Conservation (phyloP, 2,888 invertebrate species). For the Nebria salina region DNA sequence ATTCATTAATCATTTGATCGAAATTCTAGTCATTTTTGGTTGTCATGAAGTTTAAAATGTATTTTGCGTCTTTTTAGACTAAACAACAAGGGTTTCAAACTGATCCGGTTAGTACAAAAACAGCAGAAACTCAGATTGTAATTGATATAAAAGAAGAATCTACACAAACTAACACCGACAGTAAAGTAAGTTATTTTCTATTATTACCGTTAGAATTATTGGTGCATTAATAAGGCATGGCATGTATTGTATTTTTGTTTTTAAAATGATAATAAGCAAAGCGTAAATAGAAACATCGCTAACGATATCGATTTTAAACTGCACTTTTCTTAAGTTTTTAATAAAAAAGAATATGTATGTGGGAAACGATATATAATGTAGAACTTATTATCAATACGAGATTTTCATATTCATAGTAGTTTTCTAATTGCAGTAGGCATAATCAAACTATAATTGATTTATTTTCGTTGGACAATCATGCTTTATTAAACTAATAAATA, state of each 20-base stretch:
- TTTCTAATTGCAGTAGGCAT: too few species aligned
- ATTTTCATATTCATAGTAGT: too few species aligned
- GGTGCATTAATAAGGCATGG: too few species aligned
- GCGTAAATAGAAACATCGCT: too few species aligned
- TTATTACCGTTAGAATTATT: not conserved
- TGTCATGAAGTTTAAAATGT: not conserved
- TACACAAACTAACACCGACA: not conserved
- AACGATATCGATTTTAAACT: too few species aligned
- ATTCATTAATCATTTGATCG: not conserved
- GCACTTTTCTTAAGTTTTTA: too few species aligned
- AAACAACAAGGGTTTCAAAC: not conserved
- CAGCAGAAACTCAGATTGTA: not conserved
- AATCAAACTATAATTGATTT: too few species aligned
- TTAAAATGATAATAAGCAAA: not conserved
- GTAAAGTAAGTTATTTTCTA: not conserved
- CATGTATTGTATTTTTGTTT: not conserved
- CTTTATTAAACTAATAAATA: too few species aligned
- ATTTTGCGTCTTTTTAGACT: not conserved
- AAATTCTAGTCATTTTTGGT: not conserved
- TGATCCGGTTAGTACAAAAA: not conserved
- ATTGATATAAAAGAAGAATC: not conserved
- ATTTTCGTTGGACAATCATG: too few species aligned
- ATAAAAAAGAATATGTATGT: too few species aligned
- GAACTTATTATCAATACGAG: too few species aligned
- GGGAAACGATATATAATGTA: too few species aligned